Evolutionary conservation across 2,888 invertebrate species (phyloP).

Genomic region (Ferdinandea cuprea): DNA sequence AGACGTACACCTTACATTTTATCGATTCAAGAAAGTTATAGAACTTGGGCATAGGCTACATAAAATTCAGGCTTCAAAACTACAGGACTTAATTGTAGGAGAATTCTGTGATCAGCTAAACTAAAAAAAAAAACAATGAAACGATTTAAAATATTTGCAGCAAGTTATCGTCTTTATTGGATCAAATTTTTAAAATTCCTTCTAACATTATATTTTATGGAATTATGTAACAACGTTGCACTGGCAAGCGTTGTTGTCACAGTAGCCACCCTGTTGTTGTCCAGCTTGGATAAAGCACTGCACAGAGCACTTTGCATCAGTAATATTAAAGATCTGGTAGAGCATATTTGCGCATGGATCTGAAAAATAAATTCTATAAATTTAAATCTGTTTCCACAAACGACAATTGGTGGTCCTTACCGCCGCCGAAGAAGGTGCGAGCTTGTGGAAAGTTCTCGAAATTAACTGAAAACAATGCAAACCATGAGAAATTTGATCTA

Average conservation of each 20-base stretch:
- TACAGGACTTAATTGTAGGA: no score
- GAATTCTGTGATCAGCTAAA: no score
- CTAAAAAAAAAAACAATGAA: no score
- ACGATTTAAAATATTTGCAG: no score
- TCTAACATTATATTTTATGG: no score
- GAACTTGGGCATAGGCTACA: no score
- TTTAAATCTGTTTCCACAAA: not conserved
- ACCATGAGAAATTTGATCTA: not conserved
- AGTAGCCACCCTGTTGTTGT: slow-evolving; percentile 57
- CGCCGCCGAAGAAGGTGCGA: slow-evolving; percentile 51
- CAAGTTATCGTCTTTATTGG: no score
- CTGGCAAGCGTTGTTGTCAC: slow-evolving; percentile 35
- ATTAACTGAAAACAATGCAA: slow-evolving; percentile 12
- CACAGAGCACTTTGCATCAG: slow-evolving; percentile 61
- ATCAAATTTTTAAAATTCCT: no score
- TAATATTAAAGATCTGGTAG: slow-evolving; percentile 37
- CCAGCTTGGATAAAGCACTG: slow-evolving; percentile 63
- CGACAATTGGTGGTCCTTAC: not conserved
- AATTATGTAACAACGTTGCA: slow-evolving; percentile 23
- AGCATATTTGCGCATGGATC: slow-evolving; percentile 57
- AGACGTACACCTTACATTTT: no score
- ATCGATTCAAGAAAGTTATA: no score
- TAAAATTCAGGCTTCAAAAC: no score
- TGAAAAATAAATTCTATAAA: not conserved
- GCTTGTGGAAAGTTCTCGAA: not conserved